Evolutionary conservation across 2,113 vertebrate species (phyloP).

Genomic region (Callithrix jacchus): DNA sequence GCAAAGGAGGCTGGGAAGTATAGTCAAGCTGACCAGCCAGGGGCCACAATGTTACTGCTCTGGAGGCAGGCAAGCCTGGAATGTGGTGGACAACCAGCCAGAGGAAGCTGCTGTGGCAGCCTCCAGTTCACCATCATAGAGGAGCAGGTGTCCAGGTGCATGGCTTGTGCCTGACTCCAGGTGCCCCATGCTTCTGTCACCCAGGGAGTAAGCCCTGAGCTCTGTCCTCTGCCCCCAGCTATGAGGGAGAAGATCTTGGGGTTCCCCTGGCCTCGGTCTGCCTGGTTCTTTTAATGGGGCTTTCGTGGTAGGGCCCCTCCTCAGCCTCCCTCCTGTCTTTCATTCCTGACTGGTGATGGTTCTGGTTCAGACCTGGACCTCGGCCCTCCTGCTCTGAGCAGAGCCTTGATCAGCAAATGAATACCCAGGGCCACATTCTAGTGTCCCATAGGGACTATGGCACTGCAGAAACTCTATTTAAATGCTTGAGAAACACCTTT

Average conservation of each 20-base stretch:
- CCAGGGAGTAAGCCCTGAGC: neutral
- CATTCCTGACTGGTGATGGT: neutral
- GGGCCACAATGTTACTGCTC: too few species aligned
- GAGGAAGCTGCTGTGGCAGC: neutral
- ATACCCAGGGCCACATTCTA: rapidly evolving
- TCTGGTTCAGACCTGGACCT: neutral
- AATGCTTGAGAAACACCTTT: neutral
- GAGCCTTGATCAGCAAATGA: neutral
- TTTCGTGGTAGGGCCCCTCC: rapidly evolving
- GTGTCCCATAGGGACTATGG: neutral
- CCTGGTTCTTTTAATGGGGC: neutral
- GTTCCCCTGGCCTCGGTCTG: neutral
- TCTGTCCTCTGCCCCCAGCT: neutral
- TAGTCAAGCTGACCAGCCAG: too few species aligned
- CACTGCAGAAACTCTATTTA: neutral
- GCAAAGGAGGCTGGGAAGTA: neutral
- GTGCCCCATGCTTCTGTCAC: neutral
- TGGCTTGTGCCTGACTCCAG: too few species aligned
- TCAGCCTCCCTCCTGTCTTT: neutral
- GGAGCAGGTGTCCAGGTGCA: neutral
- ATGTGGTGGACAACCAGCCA: rapidly evolving
- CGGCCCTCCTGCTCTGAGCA: neutral
- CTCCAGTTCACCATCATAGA: neutral
- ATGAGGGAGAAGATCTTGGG: neutral
- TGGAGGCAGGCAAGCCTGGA: neutral